phyloP scores from a whole-genome alignment of 1,140 invertebrate genomes.

The Sitophilus oryzae region DNA sequence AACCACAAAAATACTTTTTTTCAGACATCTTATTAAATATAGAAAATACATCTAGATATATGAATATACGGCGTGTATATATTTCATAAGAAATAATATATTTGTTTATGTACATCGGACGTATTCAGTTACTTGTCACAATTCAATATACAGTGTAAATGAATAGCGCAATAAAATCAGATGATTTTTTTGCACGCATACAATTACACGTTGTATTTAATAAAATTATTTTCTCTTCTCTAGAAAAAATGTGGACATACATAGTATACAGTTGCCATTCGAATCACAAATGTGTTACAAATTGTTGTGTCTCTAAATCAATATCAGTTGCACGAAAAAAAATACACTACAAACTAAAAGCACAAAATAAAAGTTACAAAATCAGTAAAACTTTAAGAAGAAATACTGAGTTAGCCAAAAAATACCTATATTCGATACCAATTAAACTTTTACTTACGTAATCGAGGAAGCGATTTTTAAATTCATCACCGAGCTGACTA shows the following conservation, averaged over 20 bases:
- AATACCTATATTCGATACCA: too few species aligned
- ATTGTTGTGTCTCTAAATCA: background rate
- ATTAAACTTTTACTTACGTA: too few species aligned
- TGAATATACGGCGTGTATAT: background rate
- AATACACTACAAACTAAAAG: background rate
- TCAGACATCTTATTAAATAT: background rate
- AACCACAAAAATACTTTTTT: constrained; percentile 1
- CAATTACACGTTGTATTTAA: too few species aligned
- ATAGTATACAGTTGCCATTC: constrained; percentile 1
- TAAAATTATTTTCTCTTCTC: too few species aligned
- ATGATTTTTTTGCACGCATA: too few species aligned
- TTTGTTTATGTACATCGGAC: constrained; percentile 6
- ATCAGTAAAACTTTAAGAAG: too few species aligned
- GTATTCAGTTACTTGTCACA: constrained; percentile 8
- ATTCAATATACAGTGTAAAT: background rate
- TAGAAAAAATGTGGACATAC: background rate
- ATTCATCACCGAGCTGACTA: too few species aligned
- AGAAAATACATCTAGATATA: background rate
- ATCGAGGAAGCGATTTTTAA: too few species aligned
- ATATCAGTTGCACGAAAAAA: background rate
- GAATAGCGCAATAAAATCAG: too few species aligned
- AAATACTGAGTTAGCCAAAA: too few species aligned
- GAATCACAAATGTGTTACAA: background rate
- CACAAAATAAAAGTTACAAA: too few species aligned
- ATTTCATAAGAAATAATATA: constrained; percentile 1